Base-by-base conservation (phyloP, 2,888 invertebrate genomes). In the Xiphydria camelus region DNA sequence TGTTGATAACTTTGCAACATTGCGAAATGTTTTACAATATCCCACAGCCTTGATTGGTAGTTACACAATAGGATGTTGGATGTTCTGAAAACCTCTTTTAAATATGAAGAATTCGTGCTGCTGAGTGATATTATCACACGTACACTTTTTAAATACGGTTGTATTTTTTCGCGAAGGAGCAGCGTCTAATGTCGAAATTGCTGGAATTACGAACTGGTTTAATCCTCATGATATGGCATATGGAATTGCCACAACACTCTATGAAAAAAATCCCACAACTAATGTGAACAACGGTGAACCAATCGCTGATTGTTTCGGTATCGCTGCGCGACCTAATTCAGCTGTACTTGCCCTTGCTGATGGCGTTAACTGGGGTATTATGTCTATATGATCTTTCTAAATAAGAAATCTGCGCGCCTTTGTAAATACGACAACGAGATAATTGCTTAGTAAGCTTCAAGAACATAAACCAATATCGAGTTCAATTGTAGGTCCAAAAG, bases 361-460 rank as follows among this genome's bases (percentile, higher is more conserved):
- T 77, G 93, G 93, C 17, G 93, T 93, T 2, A 93, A 94, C 76
- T 94, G 93, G 93, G 93, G 93, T 74, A n/a, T n/a, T n/a, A n/a
- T n/a, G n/a, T n/a, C n/a, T n/a, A n/a, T n/a, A n/a, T n/a, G n/a
- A n/a, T n/a, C n/a, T n/a, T n/a, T n/a, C n/a, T n/a, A n/a, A n/a
- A n/a, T n/a, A n/a, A n/a, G n/a, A n/a, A n/a, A n/a, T n/a, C n/a
- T n/a, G n/a, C n/a, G n/a, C n/a, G n/a, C n/a, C n/a, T n/a, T n/a
- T n/a, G n/a, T n/a, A n/a, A n/a, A n/a, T n/a, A n/a, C n/a, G n/a
- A n/a, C n/a, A n/a, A n/a, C n/a, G n/a, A n/a, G n/a, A n/a, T n/a
- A n/a, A n/a, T n/a, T n/a, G n/a, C n/a, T n/a, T n/a, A n/a, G n/a
- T n/a, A n/a, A n/a, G n/a, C n/a, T 36, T 10, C 25, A 19, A 49